Evolutionary conservation across 1,140 invertebrate species (phyloP).

Genomic region (Brachionus koreanus): DNA sequence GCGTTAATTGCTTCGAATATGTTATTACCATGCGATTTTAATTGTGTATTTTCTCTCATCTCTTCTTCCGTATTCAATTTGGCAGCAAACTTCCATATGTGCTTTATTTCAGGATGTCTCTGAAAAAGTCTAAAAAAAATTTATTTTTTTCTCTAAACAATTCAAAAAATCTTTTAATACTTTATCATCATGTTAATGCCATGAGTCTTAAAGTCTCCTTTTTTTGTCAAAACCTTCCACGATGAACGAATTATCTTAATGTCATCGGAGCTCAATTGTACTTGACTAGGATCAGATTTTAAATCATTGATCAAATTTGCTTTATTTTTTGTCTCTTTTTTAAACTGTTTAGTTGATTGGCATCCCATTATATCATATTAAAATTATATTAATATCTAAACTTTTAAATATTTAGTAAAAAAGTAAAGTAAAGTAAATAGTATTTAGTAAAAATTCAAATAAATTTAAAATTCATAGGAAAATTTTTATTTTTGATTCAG

Average conservation of each 20-base stretch:
- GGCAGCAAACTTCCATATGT: slow-evolving; percentile 41
- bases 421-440: no score
- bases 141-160: background rate
- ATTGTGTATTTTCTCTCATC: slow-evolving; percentile 30
- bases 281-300: background rate
- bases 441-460: no score
- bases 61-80: slow-evolving; percentile 31
- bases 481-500: no score
- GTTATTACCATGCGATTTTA: slow-evolving; percentile 34
- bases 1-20: slow-evolving; percentile 37
- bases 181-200: slow-evolving; percentile 41
- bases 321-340: background rate
- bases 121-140: slow-evolving; percentile 7
- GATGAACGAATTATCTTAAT: background rate
- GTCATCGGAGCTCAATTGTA: background rate
- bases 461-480: background rate
- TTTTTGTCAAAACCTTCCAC: background rate
- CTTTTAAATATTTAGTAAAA: no score
- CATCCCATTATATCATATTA: slow-evolving; percentile 18
- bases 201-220: slow-evolving; percentile 3
- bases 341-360: background rate
- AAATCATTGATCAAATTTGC: background rate
- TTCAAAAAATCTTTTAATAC: background rate
- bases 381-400: background rate
- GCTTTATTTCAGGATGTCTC: slow-evolving; percentile 12